phyloP scores from a whole-genome alignment of 2,113 vertebrate species.

The Tringa solitaria region DNA sequence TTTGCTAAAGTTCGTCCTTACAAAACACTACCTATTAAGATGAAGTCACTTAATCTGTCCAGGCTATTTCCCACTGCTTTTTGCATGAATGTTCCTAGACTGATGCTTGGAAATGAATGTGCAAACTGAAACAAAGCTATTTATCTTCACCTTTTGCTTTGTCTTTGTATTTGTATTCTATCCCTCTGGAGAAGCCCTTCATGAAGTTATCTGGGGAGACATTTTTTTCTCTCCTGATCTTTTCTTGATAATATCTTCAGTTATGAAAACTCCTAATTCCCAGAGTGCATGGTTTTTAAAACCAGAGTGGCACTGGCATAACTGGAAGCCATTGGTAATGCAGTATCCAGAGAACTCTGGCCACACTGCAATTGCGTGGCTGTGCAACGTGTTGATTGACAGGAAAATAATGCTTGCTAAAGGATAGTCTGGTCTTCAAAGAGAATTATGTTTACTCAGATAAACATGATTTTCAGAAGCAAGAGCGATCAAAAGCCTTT shows the following conservation, averaged over 20 bases:
- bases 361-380: background rate
- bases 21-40: background rate
- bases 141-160: background rate
- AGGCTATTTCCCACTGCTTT: slow-evolving; percentile 11
- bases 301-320: background rate
- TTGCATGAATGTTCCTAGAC: slow-evolving; percentile 3
- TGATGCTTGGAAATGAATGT: slow-evolving; percentile 2
- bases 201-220: background rate
- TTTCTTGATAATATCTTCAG: background rate
- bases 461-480: slow-evolving; percentile 30
- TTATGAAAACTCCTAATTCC: background rate
- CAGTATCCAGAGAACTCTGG: background rate
- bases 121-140: slow-evolving; percentile 21
- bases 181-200: background rate
- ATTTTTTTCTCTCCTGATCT: background rate
- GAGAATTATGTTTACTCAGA: slow-evolving; percentile 21
- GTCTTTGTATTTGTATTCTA: background rate
- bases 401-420: slow-evolving; percentile 16
- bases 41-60: slow-evolving; percentile 28
- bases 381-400: slow-evolving; percentile 1
- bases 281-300: background rate
- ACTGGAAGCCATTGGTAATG: background rate
- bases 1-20: background rate
- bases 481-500: slow-evolving; percentile 15
- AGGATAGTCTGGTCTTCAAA: background rate